Percentiles rank a stretch among this genome's conserved stretches.
Evolutionary conservation across 2,113 vertebrate species (phyloP).

Genomic region (Rissa tridactyla): DNA sequence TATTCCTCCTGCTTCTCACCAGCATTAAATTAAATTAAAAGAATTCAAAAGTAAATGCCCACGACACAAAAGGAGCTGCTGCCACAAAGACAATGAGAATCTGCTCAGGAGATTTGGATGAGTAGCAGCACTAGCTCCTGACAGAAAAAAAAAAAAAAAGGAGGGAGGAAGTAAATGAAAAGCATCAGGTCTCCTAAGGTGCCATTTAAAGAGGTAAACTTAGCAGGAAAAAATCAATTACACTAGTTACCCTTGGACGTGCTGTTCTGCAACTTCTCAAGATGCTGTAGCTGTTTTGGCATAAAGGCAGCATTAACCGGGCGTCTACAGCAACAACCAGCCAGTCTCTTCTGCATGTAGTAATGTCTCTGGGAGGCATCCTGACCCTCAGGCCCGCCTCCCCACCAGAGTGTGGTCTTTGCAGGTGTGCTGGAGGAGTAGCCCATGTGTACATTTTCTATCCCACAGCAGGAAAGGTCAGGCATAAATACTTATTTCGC

Average conservation of each 20-base stretch:
- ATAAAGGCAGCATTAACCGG: not conserved
- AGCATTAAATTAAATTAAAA: not conserved
- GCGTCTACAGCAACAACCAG: not conserved
- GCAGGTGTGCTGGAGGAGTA: not conserved
- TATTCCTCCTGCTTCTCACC: not conserved
- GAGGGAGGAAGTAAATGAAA: not conserved
- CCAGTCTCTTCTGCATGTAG: not conserved
- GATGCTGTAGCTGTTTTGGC: not conserved
- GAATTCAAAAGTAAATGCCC: not conserved
- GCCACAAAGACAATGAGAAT: not conserved
- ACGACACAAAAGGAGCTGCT: not conserved
- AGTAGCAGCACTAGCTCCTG: not conserved
- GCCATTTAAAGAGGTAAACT: not conserved
- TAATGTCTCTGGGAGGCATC: not conserved
- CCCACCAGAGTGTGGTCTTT: not conserved
- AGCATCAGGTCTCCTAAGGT: not conserved
- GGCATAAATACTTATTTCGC: not conserved
- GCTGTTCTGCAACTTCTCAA: not conserved
- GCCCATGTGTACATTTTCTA: not conserved
- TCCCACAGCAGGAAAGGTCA: not conserved
- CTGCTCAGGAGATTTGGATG: not conserved
- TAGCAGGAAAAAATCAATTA: not conserved
- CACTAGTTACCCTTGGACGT: not conserved
- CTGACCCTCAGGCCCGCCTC: not conserved
- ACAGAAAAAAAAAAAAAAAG: not conserved